Base-by-base conservation (phyloP, 2,797 vertebrate species). In the Myotis findleyi region DNA sequence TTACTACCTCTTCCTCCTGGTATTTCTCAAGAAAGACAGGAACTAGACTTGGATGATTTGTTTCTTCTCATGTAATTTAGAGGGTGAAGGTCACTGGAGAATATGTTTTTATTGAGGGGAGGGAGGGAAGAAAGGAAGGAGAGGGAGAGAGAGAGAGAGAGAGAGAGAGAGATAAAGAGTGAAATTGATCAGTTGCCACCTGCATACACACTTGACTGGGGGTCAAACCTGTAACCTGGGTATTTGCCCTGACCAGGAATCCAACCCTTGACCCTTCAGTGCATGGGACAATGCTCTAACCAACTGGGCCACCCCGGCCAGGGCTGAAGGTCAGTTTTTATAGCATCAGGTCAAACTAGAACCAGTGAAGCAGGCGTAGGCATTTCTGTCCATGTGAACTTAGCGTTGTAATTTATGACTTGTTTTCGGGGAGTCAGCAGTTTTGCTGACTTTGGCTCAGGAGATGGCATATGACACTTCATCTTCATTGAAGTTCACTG, bases 1-100 rank as follows among this genome's bases (percentile, higher is more conserved):
- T 76, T 33, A 20, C 47, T 3, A 5, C 71, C 12, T 80, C 69
- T 62, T 66, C 38, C 80, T 36, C 33, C 64, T 18, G 36, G 12
- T 17, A 7, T 91, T 87, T 93, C 92, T 96, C 13, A 49, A 41
- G 57, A 55, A 59, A 36, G 38, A 71, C 8, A 36, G 7, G n/a
- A 51, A 18, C 10, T 2, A 13, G 71, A 44, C 4, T 7, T 55
- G 44, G 71, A n/a, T 12, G 59, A 25, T 44, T n/a, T 0, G 3
- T n/a, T 82, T 75, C 59, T 81, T 7, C 20, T 53, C 5, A 33
- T 17, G 14, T 5, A 16, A 17, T 3, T 87, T 25, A 49, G 51
- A 80, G 95, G 55, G 6, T n/a, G 2, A 49, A 69, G 91, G 69
- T 92, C 30, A 2, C 14, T 25, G 17, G 17, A 17, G 62, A 33